These are phyloP conservation scores for Apogon talboti DNA, from an alignment of 2,797 vertebrate species.

Conservation along the genomic window DNA sequence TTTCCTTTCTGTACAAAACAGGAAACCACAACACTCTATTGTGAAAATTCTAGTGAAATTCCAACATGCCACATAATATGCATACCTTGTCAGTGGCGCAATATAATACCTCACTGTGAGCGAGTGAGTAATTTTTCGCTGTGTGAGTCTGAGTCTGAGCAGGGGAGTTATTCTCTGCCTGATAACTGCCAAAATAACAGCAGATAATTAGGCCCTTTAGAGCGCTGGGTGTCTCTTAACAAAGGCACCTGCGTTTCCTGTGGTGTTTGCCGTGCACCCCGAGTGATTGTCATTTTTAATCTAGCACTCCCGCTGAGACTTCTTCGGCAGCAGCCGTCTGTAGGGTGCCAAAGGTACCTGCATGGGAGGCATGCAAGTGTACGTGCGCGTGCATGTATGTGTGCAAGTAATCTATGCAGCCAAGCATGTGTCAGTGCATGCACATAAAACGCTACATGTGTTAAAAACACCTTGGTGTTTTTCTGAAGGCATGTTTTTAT, in stretches of 20 bases:
- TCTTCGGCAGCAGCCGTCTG: conserved; percentile 77
- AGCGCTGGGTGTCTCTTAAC: conserved; percentile 86
- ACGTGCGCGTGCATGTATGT: conserved; percentile 1
- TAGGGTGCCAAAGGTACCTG: conserved; percentile 71
- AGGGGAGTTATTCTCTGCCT: conserved; percentile 82
- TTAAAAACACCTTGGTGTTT: conserved; percentile 10
- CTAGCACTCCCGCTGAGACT: conserved; percentile 80
- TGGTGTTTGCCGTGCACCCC: conserved; percentile 81
- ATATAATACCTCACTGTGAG: conserved; percentile 79
- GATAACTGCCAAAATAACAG: conserved; percentile 88
- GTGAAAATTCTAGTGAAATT: conserved; percentile 69
- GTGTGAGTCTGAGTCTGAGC: conserved; percentile 81
- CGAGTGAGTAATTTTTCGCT: conserved; percentile 83
- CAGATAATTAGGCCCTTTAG: conserved; percentile 89
- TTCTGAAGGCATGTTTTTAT: background rate
- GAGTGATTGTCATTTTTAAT: conserved; percentile 89
- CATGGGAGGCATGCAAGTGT: conserved; percentile 41
- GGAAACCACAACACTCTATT: conserved; percentile 48
- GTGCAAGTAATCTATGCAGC: conserved; percentile 30
- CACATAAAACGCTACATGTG: conserved; percentile 33
- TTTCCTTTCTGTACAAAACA: conserved; percentile 56
- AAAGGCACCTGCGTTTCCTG: conserved; percentile 89
- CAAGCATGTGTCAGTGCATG: conserved; percentile 54
- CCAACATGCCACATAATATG: conserved; percentile 77
- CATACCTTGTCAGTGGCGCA: conserved; percentile 78